These are phyloP conservation scores for Mesochorus sp. DNA, from an alignment of 2,888 invertebrate species.

Conservation along the genomic window DNA sequence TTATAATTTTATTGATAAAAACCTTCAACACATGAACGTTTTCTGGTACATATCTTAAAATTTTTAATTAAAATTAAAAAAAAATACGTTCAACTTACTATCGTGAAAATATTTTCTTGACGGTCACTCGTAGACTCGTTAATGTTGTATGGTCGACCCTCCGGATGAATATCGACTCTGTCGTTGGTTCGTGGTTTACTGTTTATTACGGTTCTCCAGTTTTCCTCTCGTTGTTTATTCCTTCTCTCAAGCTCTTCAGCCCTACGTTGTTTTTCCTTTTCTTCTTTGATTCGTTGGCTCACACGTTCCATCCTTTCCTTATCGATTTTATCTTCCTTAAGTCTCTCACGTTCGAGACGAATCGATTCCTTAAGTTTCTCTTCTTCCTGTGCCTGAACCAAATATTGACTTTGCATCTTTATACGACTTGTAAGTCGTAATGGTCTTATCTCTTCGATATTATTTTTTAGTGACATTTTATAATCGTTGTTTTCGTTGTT, in stretches of 20 bases:
- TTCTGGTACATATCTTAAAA: not conserved
- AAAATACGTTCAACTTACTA: conserved; percentile 33
- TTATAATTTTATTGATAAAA: not conserved
- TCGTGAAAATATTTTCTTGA: not conserved
- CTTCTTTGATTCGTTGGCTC: conserved; percentile 32
- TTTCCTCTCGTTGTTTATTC: conserved; percentile 28
- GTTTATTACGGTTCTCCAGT: conserved; percentile 6
- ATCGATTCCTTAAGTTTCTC: conserved; percentile 10
- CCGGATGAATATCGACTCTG: conserved; percentile 58
- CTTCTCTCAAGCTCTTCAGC: conserved; percentile 13
- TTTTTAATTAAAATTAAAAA: no score
- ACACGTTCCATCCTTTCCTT: conserved; percentile 29
- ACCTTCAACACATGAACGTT: no score
- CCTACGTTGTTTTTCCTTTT: conserved; percentile 1
- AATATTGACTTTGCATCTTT: conserved; percentile 10
- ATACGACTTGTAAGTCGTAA: conserved; percentile 19
- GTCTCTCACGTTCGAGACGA: conserved; percentile 4
- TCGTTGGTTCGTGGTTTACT: conserved; percentile 7
- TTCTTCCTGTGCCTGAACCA: conserved; percentile 49
- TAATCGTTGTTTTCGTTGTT: conserved; percentile 42
- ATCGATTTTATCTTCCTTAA: not conserved
- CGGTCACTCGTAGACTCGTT: conserved; percentile 8
- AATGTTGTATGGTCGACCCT: conserved; percentile 25
- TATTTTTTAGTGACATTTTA: conserved; percentile 36
- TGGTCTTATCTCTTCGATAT: conserved; percentile 52